These are phyloP conservation scores for Lytechinus pictus DNA, from an alignment of 35 echinoderm and acorn worm species.

Conservation along the genomic window DNA sequence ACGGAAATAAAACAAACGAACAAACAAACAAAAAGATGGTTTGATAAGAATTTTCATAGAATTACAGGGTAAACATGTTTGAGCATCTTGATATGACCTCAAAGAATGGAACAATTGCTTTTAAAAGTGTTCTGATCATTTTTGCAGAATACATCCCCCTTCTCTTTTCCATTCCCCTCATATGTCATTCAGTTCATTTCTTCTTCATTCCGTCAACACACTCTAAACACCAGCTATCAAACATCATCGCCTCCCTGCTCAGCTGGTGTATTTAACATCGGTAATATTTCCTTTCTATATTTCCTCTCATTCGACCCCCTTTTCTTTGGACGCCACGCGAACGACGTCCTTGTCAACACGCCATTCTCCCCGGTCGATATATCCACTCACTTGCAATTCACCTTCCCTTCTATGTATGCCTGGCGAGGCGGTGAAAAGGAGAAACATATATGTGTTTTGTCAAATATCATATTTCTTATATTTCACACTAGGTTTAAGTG, in stretches of 20 bases:
- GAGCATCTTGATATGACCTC: too few species aligned
- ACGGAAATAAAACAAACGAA: too few species aligned
- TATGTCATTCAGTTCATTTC: neutral
- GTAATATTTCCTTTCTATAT: conserved; percentile 20
- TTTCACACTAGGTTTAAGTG: conserved; percentile 17
- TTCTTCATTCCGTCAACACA: neutral
- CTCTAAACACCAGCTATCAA: neutral
- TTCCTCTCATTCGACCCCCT: neutral
- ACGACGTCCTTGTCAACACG: conserved; percentile 27
- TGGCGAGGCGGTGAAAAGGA: conserved; percentile 10
- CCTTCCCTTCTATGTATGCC: neutral
- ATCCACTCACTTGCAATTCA: neutral
- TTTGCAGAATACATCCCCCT: too few species aligned
- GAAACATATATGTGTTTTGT: neutral
- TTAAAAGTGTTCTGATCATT: too few species aligned
- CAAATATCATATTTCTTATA: conserved; percentile 32
- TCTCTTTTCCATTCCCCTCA: neutral
- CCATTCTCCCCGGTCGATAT: neutral
- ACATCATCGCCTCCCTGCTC: neutral
- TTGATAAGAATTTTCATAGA: too few species aligned
- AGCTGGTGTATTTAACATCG: conserved; percentile 1
- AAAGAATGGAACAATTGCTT: too few species aligned
- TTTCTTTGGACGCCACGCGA: neutral
- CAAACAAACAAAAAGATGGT: too few species aligned
- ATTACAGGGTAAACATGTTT: too few species aligned